Percentiles rank a stretch among this genome's conserved stretches.
Evolutionary conservation across 2,113 vertebrate species (phyloP).

Genomic region (Myxocyprinus asiaticus): DNA sequence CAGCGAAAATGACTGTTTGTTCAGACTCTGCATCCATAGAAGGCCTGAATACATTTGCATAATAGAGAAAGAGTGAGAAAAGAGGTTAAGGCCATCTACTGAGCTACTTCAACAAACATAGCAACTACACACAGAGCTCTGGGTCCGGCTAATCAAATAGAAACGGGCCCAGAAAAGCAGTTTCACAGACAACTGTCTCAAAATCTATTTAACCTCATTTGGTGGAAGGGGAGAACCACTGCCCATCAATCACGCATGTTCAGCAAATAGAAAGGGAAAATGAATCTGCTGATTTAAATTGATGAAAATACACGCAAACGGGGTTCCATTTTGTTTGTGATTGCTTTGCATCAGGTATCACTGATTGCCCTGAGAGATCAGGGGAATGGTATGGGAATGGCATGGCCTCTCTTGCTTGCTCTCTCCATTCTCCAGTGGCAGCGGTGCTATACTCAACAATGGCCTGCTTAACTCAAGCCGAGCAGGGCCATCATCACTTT

Average conservation of each 20-base stretch:
- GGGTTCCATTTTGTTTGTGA: constrained; percentile 49
- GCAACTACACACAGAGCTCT: constrained; percentile 8
- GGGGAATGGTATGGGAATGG: constrained; percentile 21
- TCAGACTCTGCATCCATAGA: constrained; percentile 17
- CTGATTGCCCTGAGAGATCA: constrained; percentile 48
- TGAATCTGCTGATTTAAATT: constrained; percentile 52
- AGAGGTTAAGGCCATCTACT: neutral
- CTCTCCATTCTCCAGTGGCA: constrained; percentile 27
- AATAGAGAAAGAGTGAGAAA: constrained; percentile 3
- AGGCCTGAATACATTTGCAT: neutral
- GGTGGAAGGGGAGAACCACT: constrained; percentile 2
- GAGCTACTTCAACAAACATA: constrained; percentile 9
- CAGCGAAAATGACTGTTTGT: constrained; percentile 18
- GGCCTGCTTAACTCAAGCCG: too few relatives aligned
- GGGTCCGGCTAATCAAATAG: constrained; percentile 37
- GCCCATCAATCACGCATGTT: constrained; percentile 50
- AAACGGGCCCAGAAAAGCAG: constrained; percentile 15
- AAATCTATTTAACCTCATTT: constrained; percentile 46
- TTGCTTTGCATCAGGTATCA: constrained; percentile 51
- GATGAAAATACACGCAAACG: constrained; percentile 54
- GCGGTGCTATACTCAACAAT: constrained; percentile 16
- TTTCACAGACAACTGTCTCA: constrained; percentile 31
- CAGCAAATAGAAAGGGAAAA: constrained; percentile 51
- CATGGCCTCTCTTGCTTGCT: neutral
- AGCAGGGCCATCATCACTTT: constrained; percentile 31